Conservation (phyloP, 2,113 vertebrate genomes). For the Abramis brama region DNA sequence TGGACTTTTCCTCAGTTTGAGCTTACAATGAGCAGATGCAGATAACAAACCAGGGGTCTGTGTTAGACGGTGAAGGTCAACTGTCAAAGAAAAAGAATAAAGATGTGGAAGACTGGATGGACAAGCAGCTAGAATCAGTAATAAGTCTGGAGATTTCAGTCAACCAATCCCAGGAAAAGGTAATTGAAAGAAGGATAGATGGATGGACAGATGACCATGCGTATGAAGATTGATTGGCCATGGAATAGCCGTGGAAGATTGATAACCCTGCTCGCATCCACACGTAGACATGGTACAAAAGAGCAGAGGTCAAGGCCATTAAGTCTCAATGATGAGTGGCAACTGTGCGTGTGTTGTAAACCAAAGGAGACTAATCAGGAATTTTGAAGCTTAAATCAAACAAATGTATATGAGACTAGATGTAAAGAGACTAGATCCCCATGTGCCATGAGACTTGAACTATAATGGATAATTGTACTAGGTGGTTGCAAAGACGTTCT, state of each 20-base stretch:
- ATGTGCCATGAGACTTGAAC: neutral
- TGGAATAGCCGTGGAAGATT: conserved; percentile 8
- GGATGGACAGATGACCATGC: conserved; percentile 28
- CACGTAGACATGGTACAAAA: neutral
- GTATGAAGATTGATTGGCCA: conserved; percentile 33
- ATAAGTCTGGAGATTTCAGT: conserved; percentile 18
- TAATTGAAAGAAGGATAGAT: conserved; percentile 22
- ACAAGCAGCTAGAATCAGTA: conserved; percentile 22
- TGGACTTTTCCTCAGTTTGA: neutral
- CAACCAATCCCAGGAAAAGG: conserved; percentile 19
- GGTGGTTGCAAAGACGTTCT: neutral
- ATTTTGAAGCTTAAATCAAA: neutral
- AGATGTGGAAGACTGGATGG: conserved; percentile 17
- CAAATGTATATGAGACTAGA: neutral
- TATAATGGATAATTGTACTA: neutral
- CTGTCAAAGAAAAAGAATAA: conserved; percentile 41
- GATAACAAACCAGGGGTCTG: conserved; percentile 9
- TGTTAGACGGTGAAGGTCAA: neutral
- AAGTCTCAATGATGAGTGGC: conserved; percentile 23
- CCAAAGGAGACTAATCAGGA: neutral
- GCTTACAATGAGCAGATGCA: neutral
- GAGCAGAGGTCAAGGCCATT: conserved; percentile 35
- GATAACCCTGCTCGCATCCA: neutral
- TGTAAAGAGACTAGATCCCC: neutral
- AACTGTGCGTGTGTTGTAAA: neutral